Evolutionary conservation across 2,113 vertebrate species (phyloP).

Genomic region (Coturnix japonica): DNA sequence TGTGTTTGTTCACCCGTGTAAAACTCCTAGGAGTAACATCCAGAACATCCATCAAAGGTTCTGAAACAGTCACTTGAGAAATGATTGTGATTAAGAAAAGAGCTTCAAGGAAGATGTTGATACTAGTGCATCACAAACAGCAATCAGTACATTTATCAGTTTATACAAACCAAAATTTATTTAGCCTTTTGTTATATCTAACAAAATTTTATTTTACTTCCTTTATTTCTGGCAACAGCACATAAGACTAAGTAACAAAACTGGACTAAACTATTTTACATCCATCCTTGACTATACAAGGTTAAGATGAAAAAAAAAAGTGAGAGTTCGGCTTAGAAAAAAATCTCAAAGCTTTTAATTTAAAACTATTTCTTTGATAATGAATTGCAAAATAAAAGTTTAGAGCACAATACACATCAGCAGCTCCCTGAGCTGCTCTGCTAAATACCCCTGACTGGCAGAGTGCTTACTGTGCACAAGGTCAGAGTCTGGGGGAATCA

Average conservation of each 20-base stretch:
- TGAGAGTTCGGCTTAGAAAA: not conserved
- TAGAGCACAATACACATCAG: not conserved
- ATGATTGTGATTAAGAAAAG: not conserved
- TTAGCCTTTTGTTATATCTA: not conserved
- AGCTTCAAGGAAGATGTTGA: not conserved
- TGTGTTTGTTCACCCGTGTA: not conserved
- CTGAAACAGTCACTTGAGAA: not conserved
- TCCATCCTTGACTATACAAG: not conserved
- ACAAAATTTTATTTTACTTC: not conserved
- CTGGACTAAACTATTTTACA: not conserved
- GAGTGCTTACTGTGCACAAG: not conserved
- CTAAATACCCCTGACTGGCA: accelerated
- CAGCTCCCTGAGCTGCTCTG: not conserved
- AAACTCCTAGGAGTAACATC: not conserved
- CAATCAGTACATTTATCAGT: not conserved
- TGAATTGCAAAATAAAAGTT: not conserved
- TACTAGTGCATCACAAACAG: not conserved
- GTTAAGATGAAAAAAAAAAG: not conserved
- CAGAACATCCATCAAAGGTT: not conserved
- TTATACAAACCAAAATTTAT: not conserved
- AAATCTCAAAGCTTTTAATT: not conserved
- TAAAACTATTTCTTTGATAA: not conserved
- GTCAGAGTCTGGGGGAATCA: not conserved
- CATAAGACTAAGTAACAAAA: not conserved
- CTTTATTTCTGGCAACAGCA: not conserved